Conservation (phyloP, 2,113 vertebrate genomes). For the Odocoileus hemionus region DNA sequence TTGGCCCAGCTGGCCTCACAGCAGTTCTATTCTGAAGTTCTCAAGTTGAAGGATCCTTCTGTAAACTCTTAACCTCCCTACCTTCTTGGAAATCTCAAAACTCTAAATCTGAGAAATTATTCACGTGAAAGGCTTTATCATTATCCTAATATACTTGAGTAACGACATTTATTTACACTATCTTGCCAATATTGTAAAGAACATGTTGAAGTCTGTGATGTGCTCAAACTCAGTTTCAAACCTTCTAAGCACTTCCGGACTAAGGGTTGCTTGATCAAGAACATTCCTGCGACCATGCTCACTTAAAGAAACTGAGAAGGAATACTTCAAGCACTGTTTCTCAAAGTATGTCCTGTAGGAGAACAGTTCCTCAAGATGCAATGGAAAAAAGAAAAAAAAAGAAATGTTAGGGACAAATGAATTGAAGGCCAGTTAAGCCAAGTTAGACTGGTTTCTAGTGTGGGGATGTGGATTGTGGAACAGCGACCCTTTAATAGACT, state of each 20-base stretch:
- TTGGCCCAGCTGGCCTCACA: background rate
- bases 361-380: background rate
- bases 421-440: background rate
- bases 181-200: background rate
- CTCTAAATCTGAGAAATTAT: background rate
- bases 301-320: background rate
- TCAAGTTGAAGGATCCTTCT: background rate
- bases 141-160: background rate
- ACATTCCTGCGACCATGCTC: background rate
- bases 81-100: background rate
- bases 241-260: background rate
- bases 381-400: background rate
- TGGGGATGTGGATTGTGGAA: background rate
- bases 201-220: background rate
- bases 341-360: background rate
- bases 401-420: background rate
- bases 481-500: background rate
- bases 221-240: background rate
- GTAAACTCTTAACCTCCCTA: background rate
- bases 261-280: background rate
- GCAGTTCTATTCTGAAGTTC: background rate
- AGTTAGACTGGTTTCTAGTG: background rate
- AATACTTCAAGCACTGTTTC: conserved; percentile 6
- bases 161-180: background rate
- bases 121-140: background rate